Conservation (phyloP, 92 coral and sea anemone species). For the Bergia sp. region DNA sequence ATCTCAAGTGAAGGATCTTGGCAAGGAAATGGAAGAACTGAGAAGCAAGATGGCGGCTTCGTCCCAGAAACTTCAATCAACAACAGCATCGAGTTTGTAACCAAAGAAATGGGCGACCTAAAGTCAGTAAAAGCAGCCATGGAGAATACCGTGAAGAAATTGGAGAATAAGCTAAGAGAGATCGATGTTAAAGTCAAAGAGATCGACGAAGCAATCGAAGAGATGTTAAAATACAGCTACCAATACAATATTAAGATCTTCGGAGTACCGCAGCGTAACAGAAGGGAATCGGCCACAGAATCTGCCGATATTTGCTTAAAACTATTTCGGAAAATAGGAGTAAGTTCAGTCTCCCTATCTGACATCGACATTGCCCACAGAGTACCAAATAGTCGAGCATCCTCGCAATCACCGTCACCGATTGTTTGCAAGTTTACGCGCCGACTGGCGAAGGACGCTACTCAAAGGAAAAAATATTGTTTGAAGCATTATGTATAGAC, state of each 20-base stretch:
- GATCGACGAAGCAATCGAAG: conserved; percentile 55
- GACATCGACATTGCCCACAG: conserved; percentile 37
- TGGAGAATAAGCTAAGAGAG: conserved; percentile 16
- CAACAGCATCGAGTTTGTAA: too few species aligned
- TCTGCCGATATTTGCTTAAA: conserved; percentile 51
- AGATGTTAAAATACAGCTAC: conserved; percentile 56
- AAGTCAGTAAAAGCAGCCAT: conserved; percentile 18
- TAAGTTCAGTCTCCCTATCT: background rate
- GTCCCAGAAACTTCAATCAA: background rate
- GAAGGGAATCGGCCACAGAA: conserved; percentile 54
- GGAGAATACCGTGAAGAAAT: conserved; percentile 27
- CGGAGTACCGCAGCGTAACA: conserved; percentile 54
- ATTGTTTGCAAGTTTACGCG: conserved; percentile 54
- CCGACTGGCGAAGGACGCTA: conserved; percentile 45
- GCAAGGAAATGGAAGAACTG: conserved; percentile 29
- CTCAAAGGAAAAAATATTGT: conserved; percentile 19
- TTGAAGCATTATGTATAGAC: conserved; percentile 26
- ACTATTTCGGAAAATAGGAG: conserved; percentile 27
- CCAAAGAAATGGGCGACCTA: too few species aligned
- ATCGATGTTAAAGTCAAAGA: conserved; percentile 38
- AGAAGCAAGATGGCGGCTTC: conserved; percentile 44
- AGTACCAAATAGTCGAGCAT: conserved; percentile 46
- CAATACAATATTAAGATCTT: conserved; percentile 62
- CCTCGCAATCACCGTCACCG: conserved; percentile 35
- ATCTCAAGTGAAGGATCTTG: conserved; percentile 31